Evolutionary conservation across 2,797 vertebrate species (phyloP).

Genomic region (Carcharodon carcharias): DNA sequence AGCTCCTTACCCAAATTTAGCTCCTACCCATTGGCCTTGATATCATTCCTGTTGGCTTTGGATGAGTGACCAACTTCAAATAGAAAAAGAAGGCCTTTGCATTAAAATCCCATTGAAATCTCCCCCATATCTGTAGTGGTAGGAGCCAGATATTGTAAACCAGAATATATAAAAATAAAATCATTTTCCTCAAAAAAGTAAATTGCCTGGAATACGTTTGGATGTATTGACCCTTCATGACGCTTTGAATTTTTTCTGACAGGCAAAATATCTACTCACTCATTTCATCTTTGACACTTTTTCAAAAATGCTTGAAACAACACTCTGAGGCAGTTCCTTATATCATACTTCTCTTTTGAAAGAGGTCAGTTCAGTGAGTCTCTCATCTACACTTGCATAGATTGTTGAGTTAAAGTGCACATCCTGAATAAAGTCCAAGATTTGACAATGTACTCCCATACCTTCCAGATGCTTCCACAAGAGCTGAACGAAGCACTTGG

Average conservation of each 20-base stretch:
- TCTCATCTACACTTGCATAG: background rate
- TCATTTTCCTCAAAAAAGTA: background rate
- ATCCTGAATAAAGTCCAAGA: background rate
- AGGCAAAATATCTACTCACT: background rate
- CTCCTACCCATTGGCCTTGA: no score
- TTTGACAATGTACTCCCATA: background rate
- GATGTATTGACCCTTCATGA: background rate
- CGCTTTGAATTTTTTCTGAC: background rate
- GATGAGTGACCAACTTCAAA: background rate
- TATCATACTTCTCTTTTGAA: background rate
- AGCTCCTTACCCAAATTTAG: background rate
- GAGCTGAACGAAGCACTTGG: background rate
- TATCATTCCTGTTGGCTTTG: background rate
- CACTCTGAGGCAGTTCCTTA: background rate
- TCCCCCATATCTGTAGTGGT: background rate
- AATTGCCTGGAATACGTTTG: background rate
- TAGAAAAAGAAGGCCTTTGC: background rate
- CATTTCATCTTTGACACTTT: background rate
- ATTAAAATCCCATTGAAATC: background rate
- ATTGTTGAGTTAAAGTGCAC: background rate
- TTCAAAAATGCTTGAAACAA: background rate
- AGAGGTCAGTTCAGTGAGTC: background rate
- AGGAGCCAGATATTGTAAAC: background rate
- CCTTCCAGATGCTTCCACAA: background rate
- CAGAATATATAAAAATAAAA: background rate